phyloP scores from a whole-genome alignment of 2,113 vertebrate species.

The Gobiocypris rarus region DNA sequence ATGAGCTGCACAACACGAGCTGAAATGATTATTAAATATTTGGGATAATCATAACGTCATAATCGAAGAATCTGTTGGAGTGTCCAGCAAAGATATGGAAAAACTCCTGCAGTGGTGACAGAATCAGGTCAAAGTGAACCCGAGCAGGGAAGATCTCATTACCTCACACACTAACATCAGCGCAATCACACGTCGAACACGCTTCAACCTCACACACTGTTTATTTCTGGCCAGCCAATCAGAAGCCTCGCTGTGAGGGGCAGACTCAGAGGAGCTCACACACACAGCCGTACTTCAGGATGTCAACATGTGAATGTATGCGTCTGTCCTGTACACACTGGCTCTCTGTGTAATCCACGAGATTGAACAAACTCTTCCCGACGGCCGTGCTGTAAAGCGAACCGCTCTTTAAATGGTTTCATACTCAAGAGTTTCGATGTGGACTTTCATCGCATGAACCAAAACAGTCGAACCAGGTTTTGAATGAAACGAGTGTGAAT shows the following conservation, averaged over 20 bases:
- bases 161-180: slow-evolving; percentile 45
- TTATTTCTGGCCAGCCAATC: slow-evolving; percentile 26
- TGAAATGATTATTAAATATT: slow-evolving; percentile 5
- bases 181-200: slow-evolving; percentile 56
- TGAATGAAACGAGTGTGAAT: no score
- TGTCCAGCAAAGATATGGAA: slow-evolving; percentile 24
- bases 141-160: slow-evolving; percentile 66
- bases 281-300: not conserved
- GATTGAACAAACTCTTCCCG: not conserved
- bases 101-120: slow-evolving; percentile 54
- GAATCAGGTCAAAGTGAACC: slow-evolving; percentile 70
- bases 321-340: not conserved
- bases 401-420: not conserved
- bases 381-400: not conserved
- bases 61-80: slow-evolving; percentile 1
- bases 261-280: not conserved
- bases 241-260: not conserved
- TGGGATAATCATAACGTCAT: not conserved
- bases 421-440: not conserved
- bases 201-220: not conserved
- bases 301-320: not conserved
- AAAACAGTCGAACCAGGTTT: no score
- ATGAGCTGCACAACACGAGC: not conserved
- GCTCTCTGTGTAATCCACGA: not conserved
- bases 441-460: no score